Conservation (phyloP, 1,140 invertebrate species). For the Dendrolimus punctatus region DNA sequence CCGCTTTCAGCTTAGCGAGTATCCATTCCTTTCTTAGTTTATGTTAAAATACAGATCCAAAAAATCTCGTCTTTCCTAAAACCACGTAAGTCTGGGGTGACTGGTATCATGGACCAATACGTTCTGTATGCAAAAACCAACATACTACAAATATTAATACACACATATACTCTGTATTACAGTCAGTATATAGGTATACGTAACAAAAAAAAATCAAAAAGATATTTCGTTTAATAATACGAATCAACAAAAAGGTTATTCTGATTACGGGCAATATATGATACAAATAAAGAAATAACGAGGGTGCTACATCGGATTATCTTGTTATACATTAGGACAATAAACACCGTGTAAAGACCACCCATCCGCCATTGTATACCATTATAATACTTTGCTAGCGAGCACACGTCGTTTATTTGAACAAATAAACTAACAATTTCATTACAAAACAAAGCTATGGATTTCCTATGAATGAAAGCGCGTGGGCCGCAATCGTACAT, state of each 20-base stretch:
- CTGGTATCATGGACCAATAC: no score
- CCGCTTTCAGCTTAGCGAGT: no score
- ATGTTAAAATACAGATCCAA: no score
- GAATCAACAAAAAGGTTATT: neutral
- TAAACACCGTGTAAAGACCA: constrained; percentile 47
- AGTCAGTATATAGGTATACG: no score
- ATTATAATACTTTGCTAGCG: constrained; percentile 37
- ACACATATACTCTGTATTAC: no score
- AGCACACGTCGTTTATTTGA: constrained; percentile 53
- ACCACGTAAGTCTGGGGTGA: no score
- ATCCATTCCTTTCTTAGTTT: no score
- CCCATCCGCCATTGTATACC: constrained; percentile 34
- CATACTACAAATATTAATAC: no score
- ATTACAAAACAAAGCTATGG: constrained; percentile 66
- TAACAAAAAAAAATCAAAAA: no score
- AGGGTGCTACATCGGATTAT: constrained; percentile 10
- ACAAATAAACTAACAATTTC: constrained; percentile 66
- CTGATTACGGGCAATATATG: constrained; percentile 6
- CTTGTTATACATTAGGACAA: constrained; percentile 21
- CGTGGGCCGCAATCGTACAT: constrained; percentile 59
- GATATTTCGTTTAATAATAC: no score
- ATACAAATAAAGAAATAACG: constrained; percentile 20
- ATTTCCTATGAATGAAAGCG: constrained; percentile 64
- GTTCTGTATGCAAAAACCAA: no score
- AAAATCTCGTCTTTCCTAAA: no score